A percentile compares a stretch with the other conserved stretches of the same genome.
Conservation (phyloP, 2,888 invertebrate species). For the Hedychridium roseum region DNA sequence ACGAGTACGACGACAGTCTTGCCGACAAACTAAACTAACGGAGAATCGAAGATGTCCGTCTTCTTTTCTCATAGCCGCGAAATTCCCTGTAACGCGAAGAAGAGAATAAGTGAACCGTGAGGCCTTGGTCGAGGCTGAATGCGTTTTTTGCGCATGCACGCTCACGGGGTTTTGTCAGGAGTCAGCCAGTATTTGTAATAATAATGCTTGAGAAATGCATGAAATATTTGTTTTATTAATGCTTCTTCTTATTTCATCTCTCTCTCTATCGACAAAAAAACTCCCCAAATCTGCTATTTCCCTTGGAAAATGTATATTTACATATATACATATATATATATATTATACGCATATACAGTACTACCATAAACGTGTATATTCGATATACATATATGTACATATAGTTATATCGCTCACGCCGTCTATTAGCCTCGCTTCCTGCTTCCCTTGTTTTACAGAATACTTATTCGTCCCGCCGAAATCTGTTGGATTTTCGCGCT, state of each 20-base stretch:
- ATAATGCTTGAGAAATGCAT: slow-evolving; percentile 87
- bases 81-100: too few relatives aligned
- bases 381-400: slow-evolving; percentile 47
- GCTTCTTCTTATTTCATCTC: slow-evolving; percentile 65
- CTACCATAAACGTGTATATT: slow-evolving; percentile 39
- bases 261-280: slow-evolving; percentile 47
- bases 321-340: slow-evolving; percentile 40
- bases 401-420: slow-evolving; percentile 54
- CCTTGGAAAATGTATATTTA: slow-evolving; percentile 46
- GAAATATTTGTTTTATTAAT: slow-evolving; percentile 82
- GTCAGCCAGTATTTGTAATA: slow-evolving; percentile 82
- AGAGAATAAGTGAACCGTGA: too few relatives aligned
- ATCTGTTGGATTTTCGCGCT: too few relatives aligned
- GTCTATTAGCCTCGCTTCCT: slow-evolving; percentile 54
- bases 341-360: slow-evolving; percentile 33
- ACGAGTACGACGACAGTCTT: too few relatives aligned
- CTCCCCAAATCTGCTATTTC: slow-evolving; percentile 44
- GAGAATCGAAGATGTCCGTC: too few relatives aligned
- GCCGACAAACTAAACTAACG: too few relatives aligned
- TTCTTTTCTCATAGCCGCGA: too few relatives aligned
- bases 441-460: slow-evolving; percentile 42
- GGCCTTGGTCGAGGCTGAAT: slow-evolving; percentile 42
- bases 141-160: slow-evolving; percentile 64
- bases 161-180: slow-evolving; percentile 63
- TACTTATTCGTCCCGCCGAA: background rate